Evolutionary conservation across 1,140 invertebrate species (phyloP).

Genomic region (Papilio machaon): DNA sequence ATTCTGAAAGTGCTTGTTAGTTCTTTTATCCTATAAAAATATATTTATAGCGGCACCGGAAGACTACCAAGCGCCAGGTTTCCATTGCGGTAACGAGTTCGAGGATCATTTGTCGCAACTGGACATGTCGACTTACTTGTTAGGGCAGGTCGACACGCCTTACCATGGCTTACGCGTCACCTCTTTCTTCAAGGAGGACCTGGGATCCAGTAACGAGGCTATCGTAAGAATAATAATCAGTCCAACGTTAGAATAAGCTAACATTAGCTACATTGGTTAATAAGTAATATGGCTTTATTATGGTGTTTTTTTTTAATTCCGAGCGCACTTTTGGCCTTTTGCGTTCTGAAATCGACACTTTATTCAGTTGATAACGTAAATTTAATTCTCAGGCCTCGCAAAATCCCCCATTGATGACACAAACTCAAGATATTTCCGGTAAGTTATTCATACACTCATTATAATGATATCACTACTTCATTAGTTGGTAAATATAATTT

Average conservation of each 20-base stretch:
- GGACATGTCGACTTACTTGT: conserved; percentile 41
- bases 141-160: conserved; percentile 61
- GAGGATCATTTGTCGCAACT: conserved; percentile 52
- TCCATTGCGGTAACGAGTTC: conserved; percentile 20
- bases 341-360: neutral
- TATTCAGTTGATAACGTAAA: neutral
- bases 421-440: neutral
- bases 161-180: conserved; percentile 52
- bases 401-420: conserved; percentile 48
- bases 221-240: conserved; percentile 50
- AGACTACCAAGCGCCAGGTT: conserved; percentile 70
- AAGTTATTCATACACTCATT: neutral
- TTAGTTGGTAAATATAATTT: too few species aligned
- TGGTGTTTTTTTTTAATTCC: too few species aligned
- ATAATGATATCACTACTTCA: neutral
- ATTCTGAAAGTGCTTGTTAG: too few species aligned
- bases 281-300: too few species aligned
- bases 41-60: conserved; percentile 55
- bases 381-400: conserved; percentile 54
- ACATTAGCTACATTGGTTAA: too few species aligned
- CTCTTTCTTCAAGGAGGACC: conserved; percentile 46
- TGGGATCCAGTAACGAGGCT: conserved; percentile 54
- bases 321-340: too few species aligned
- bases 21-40: neutral
- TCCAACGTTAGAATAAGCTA: too few species aligned